Conservation (phyloP, 2,113 vertebrate species). For the Epinephelus fuscoguttatus region DNA sequence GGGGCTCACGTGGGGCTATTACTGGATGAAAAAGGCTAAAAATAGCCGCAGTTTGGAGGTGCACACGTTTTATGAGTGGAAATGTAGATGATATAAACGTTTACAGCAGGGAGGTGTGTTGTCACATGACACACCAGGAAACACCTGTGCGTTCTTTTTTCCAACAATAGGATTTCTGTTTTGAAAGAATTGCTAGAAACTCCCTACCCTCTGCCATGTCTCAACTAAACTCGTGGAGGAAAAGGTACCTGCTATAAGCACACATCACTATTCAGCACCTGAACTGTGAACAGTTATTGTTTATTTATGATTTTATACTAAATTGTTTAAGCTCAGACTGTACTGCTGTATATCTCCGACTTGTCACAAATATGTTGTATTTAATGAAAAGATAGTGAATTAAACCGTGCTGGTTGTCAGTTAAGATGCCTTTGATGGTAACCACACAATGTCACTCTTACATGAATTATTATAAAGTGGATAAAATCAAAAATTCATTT, state of each 20-base stretch:
- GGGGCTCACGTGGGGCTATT: slow-evolving; percentile 77
- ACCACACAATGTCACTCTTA: no score
- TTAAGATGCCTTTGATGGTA: background rate
- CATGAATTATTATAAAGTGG: background rate
- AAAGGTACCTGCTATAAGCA: background rate
- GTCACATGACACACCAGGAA: slow-evolving; percentile 24
- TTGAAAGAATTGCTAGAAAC: background rate
- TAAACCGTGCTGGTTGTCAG: background rate
- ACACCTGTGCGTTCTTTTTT: slow-evolving; percentile 36
- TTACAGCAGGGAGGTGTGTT: slow-evolving; percentile 10
- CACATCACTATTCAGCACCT: background rate
- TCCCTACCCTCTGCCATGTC: background rate
- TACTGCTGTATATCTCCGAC: slow-evolving; percentile 47
- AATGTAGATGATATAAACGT: slow-evolving; percentile 28
- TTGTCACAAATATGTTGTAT: slow-evolving; percentile 70
- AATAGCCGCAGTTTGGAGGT: slow-evolving; percentile 78
- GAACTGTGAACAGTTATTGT: background rate
- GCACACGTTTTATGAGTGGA: slow-evolving; percentile 57
- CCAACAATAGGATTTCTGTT: background rate
- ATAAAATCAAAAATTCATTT: no score
- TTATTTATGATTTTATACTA: background rate
- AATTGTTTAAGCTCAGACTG: slow-evolving; percentile 69
- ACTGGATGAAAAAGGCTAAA: slow-evolving; percentile 82
- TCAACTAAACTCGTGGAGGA: background rate
- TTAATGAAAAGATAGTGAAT: slow-evolving; percentile 76